These are phyloP conservation scores for Cephus runcator DNA, from an alignment of 2,888 invertebrate species.

Conservation along the genomic window DNA sequence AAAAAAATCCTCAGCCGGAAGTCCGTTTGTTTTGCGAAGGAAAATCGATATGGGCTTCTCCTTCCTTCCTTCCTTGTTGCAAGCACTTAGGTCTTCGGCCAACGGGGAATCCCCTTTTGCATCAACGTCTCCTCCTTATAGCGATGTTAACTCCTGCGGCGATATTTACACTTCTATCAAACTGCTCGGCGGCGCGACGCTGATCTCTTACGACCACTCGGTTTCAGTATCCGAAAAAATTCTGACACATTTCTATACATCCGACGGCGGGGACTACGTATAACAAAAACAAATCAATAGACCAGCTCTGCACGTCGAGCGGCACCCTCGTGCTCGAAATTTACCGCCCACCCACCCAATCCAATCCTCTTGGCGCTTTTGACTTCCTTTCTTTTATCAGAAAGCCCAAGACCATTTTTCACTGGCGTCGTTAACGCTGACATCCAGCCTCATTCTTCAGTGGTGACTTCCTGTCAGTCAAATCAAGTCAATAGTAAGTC, in stretches of 20 bases:
- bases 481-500: not conserved
- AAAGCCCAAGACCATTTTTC: not conserved
- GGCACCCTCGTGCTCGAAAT: not conserved
- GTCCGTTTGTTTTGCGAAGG: not conserved
- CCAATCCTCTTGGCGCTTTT: not conserved
- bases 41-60: not conserved
- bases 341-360: not conserved
- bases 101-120: not conserved
- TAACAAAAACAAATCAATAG: constrained; percentile 53
- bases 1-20: not conserved
- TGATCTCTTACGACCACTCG: not conserved
- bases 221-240: not conserved
- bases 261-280: constrained; percentile 27
- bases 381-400: not conserved
- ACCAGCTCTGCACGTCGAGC: constrained; percentile 1
- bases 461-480: not conserved
- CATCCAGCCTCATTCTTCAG: not conserved
- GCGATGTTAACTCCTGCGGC: not conserved
- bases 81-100: not conserved
- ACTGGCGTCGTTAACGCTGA: not conserved
- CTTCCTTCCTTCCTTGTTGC: not conserved
- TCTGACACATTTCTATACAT: constrained; percentile 26
- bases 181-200: not conserved
- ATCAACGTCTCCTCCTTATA: not conserved
- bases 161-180: not conserved